Base-by-base conservation (phyloP, 2,113 vertebrate species). In the Lasiurus cinereus region DNA sequence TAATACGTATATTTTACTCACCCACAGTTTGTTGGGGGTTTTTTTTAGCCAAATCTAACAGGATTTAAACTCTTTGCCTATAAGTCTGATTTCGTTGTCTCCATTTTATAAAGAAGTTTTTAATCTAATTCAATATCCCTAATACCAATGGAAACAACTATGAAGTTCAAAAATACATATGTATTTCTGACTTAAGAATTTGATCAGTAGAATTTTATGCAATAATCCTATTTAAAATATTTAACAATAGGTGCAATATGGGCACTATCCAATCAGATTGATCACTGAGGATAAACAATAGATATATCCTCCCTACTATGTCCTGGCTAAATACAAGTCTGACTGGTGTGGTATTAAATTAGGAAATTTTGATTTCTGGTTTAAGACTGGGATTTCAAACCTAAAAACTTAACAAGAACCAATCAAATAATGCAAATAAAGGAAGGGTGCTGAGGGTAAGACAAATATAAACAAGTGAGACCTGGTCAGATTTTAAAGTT, bases 71-170 rank as follows among this genome's bases (percentile, higher is more conserved):
- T 88, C 22, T 79, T 91, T 70, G 31, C 18, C 18, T 67, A 6
- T 36, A 78, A 15, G 7, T 90, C 16, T 95, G 94, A 83, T 72
- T 84, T 80, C 56, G 74, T 92, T 90, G 36, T 39, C 29, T 67
- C 33, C 6, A 29, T 46, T 87, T 29, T 59, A 52, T 48, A 72
- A 54, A 73, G 31, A 52, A 59, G 10, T 64, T 79, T 82, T 64
- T 4, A 59, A 62, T 72, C 92, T 76, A 83, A 29, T 88, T 80
- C 27, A 80, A 22, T 84, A 78, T 86, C 14, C 10, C 33, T 59
- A 39, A 43, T 69, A 29, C 2, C 59, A 90, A 18, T 15, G 36
- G 10, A 86, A 88, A 84, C 19, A 80, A 48, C 27, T 64, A 22
- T 87, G 66, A 79, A 72, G 8, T 64, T 46, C 22, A 64, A 72